Percentiles rank a stretch among this genome's conserved stretches.
Evolutionary conservation across 2,113 vertebrate genomes (phyloP).

Genomic region (Eulemur rufifrons): DNA sequence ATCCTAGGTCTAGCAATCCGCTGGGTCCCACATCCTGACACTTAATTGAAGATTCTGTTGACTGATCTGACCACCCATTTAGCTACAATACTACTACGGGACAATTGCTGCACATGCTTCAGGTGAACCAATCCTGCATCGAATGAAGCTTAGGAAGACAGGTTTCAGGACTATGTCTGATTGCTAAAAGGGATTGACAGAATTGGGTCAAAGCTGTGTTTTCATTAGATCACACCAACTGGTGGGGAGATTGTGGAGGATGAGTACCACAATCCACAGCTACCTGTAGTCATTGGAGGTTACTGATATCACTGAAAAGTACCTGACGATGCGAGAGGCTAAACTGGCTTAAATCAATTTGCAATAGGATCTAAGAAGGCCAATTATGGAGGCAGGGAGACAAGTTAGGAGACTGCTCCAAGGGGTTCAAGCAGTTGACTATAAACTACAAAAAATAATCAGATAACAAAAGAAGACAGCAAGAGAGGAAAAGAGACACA

Average conservation of each 20-base stretch:
- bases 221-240: neutral
- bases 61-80: neutral
- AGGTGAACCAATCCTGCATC: neutral
- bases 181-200: constrained; percentile 8
- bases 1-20: neutral
- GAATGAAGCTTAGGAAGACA: neutral
- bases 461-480: neutral
- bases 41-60: neutral
- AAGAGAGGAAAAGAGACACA: neutral
- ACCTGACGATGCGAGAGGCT: neutral
- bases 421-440: neutral
- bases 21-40: neutral
- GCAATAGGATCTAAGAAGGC: neutral
- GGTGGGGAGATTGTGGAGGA: neutral
- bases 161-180: neutral
- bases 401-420: neutral
- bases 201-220: neutral
- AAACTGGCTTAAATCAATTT: neutral
- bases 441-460: neutral
- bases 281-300: neutral
- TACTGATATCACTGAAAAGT: neutral
- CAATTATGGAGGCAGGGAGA: neutral
- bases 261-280: neutral
- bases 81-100: neutral
- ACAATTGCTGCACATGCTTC: neutral